Evolutionary conservation across 1,140 invertebrate genomes (phyloP).

Genomic region (Sminthurinus signatus): DNA sequence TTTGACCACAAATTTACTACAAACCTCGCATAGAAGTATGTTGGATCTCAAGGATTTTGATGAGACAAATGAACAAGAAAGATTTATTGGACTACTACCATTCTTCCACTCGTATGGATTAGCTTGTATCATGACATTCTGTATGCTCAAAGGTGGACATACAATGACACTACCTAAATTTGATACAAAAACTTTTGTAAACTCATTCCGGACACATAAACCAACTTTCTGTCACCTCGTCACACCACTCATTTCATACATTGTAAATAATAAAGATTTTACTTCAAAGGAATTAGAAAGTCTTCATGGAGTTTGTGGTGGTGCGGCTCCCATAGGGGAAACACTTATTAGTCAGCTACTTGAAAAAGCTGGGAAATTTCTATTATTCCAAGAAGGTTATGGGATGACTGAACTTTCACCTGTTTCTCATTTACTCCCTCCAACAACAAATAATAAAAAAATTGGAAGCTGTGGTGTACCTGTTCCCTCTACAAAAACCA

Average conservation of each 20-base stretch:
- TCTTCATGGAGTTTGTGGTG: constrained; percentile 55
- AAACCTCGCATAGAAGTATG: constrained; percentile 1
- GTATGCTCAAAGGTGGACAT: constrained; percentile 52
- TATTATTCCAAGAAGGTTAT: constrained; percentile 27
- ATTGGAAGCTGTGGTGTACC: neutral
- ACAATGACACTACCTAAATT: constrained; percentile 69
- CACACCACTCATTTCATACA: constrained; percentile 58
- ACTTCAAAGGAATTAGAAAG: constrained; percentile 53
- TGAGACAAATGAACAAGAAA: constrained; percentile 21
- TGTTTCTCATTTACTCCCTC: neutral
- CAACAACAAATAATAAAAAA: neutral
- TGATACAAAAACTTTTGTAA: constrained; percentile 59
- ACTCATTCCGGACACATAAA: constrained; percentile 56
- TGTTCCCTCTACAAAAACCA: constrained; percentile 59
- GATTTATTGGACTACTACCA: constrained; percentile 30
- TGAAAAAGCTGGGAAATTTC: constrained; percentile 21
- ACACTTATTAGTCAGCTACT: constrained; percentile 20
- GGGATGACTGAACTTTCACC: constrained; percentile 34
- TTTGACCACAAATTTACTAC: constrained; percentile 21
- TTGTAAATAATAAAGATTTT: constrained; percentile 58
- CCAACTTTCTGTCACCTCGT: constrained; percentile 46
- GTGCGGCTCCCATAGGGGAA: constrained; percentile 19
- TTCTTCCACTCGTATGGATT: constrained; percentile 24
- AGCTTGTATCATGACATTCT: constrained; percentile 46
- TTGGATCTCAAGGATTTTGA: neutral